A percentile compares a stretch with the other conserved stretches of the same genome.
phyloP scores from a whole-genome alignment of 2,888 invertebrate species.

The Heterodera filipjevi region DNA sequence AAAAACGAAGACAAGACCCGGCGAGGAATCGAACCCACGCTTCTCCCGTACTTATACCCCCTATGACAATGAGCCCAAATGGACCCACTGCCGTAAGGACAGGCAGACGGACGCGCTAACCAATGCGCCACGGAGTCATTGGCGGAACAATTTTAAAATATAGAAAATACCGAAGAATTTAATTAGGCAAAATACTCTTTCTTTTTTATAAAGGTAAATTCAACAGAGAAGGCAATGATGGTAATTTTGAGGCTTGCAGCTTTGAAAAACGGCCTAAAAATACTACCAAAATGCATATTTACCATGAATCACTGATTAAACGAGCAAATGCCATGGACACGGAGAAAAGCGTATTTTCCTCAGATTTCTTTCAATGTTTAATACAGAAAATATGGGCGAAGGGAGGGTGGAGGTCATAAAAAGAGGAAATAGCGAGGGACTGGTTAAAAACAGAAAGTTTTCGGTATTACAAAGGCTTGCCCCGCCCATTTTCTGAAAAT shows the following conservation, averaged over 20 bases:
- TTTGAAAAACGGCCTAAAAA: background rate
- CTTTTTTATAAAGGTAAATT: too few relatives aligned
- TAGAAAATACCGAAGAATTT: too few relatives aligned
- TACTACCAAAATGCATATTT: background rate
- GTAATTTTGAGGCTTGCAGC: background rate
- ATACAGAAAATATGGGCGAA: background rate
- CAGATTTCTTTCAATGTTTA: background rate
- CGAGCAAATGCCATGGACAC: background rate
- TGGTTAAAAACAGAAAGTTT: too few relatives aligned
- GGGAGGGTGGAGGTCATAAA: too few relatives aligned
- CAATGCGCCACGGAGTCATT: background rate
- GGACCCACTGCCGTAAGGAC: constrained; percentile 1
- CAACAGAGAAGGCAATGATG: background rate
- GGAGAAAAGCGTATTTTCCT: background rate
- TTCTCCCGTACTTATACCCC: background rate
- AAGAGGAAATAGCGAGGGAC: too few relatives aligned
- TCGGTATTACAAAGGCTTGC: too few relatives aligned
- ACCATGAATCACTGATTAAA: background rate
- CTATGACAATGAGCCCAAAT: background rate
- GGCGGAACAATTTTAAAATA: background rate
- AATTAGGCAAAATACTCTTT: too few relatives aligned
- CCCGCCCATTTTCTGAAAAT: too few relatives aligned
- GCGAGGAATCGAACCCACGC: constrained; percentile 2
- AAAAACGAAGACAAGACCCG: background rate
- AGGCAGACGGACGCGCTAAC: background rate